Evolutionary conservation across 2,888 invertebrate genomes (phyloP).

Genomic region (Cheilosia impressa): DNA sequence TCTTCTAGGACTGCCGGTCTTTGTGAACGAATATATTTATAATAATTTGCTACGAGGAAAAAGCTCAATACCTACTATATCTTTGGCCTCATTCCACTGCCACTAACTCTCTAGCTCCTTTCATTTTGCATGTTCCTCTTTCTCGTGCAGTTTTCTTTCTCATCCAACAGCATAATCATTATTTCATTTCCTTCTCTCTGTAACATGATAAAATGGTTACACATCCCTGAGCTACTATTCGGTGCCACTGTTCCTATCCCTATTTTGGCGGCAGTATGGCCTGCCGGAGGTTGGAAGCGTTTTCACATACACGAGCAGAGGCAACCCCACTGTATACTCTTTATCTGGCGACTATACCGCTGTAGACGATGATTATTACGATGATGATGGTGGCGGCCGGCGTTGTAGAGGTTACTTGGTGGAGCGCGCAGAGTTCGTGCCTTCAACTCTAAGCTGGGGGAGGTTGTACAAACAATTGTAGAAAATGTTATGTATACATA

Average conservation of each 20-base stretch:
- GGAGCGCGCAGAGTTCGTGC: conserved; percentile 66
- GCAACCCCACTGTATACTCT: conserved; percentile 46
- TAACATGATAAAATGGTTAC: conserved; percentile 51
- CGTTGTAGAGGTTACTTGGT: conserved; percentile 66
- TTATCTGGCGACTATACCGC: conserved; percentile 38
- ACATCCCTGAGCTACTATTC: conserved; percentile 64
- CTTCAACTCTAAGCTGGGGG: conserved; percentile 58
- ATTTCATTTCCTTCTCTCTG: conserved; percentile 70
- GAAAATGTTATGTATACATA: conserved; percentile 11
- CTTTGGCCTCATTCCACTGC: conserved; percentile 22
- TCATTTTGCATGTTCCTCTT: conserved; percentile 45
- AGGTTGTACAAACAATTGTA: background rate
- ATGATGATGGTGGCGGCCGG: conserved; percentile 27
- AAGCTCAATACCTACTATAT: conserved; percentile 50
- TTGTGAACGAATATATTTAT: conserved; percentile 60
- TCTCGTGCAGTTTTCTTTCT: conserved; percentile 16
- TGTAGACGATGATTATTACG: conserved; percentile 56
- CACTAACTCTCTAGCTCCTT: conserved; percentile 37
- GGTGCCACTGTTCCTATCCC: conserved; percentile 68
- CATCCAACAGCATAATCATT: conserved; percentile 66
- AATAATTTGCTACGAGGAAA: conserved; percentile 65
- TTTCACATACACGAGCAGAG: conserved; percentile 31
- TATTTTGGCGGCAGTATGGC: conserved; percentile 25
- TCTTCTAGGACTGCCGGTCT: conserved; percentile 25
- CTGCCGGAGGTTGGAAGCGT: conserved; percentile 42